Percentiles rank a stretch among this genome's conserved stretches.
Evolutionary conservation across 2,888 invertebrate species (phyloP).

Genomic region (Odiellus spinosus): DNA sequence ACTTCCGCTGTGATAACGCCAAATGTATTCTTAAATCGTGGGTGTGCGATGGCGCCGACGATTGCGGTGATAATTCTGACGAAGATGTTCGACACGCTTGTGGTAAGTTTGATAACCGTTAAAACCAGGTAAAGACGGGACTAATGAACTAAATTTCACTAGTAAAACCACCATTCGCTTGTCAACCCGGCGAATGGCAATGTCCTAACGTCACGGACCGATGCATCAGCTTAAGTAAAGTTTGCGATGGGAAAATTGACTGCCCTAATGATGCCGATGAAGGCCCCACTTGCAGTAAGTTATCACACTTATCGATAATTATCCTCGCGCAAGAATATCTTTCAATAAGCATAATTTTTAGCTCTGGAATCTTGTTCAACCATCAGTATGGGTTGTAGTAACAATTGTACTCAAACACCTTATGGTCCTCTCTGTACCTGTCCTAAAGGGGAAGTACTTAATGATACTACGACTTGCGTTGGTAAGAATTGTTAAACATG

Average conservation of each 20-base stretch:
- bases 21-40: slow-evolving; percentile 82
- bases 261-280: slow-evolving; percentile 91
- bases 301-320: not conserved
- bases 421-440: slow-evolving; percentile 76
- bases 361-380: slow-evolving; percentile 19
- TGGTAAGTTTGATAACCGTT: slow-evolving; percentile 6
- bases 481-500: slow-evolving; percentile 22
- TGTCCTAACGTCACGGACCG: slow-evolving; percentile 51
- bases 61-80: slow-evolving; percentile 80
- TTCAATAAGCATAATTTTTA: slow-evolving; percentile 7
- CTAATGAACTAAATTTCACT: slow-evolving; percentile 1
- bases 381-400: slow-evolving; percentile 50
- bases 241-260: slow-evolving; percentile 72
- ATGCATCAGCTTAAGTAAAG: slow-evolving; percentile 70
- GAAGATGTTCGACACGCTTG: slow-evolving; percentile 45
- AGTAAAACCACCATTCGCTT: slow-evolving; percentile 22
- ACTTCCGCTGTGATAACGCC: slow-evolving; percentile 41
- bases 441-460: slow-evolving; percentile 67
- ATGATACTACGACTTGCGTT: slow-evolving; percentile 31
- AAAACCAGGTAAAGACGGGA: not conserved
- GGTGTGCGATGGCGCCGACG: slow-evolving; percentile 84
- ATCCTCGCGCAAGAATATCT: too few species aligned
- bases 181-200: slow-evolving; percentile 48
- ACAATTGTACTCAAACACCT: slow-evolving; percentile 71
- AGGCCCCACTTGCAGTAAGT: slow-evolving; percentile 62